Percentiles rank a stretch among this genome's conserved stretches.
phyloP scores from a whole-genome alignment of 2,797 vertebrate species.

The Thunnus albacares region DNA sequence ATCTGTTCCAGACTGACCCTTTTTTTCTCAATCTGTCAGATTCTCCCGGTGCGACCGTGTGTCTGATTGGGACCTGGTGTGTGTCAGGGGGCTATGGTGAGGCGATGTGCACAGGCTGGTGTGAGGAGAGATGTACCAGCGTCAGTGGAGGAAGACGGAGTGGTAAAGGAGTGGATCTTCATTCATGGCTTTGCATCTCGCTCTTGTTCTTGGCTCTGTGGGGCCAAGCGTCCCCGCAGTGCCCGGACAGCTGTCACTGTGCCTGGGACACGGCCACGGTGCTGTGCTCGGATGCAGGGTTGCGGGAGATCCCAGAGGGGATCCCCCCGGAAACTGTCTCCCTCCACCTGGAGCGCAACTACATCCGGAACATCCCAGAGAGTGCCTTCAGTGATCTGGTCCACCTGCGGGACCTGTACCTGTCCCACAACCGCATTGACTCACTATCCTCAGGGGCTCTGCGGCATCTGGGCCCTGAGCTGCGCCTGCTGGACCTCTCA shows the following conservation, averaged over 20 bases:
- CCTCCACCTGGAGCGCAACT: constrained; percentile 88
- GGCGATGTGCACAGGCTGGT: constrained; percentile 79
- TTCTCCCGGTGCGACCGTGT: constrained; percentile 37
- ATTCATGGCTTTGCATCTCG: constrained; percentile 58
- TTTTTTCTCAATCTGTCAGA: constrained; percentile 57
- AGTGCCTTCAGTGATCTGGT: constrained; percentile 81
- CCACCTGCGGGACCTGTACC: constrained; percentile 85
- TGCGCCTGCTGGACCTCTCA: constrained; percentile 87
- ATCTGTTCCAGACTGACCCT: constrained; percentile 49
- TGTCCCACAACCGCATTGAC: constrained; percentile 88
- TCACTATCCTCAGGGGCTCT: constrained; percentile 82
- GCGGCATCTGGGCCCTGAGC: constrained; percentile 80
- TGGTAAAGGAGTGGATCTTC: constrained; percentile 46
- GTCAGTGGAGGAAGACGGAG: constrained; percentile 38
- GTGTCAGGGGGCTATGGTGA: constrained; percentile 82
- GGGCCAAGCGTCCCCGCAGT: constrained; percentile 53
- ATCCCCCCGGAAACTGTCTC: constrained; percentile 82
- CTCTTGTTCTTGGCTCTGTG: constrained; percentile 72
- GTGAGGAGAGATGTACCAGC: constrained; percentile 71
- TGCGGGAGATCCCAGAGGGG: constrained; percentile 84
- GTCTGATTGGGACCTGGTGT: constrained; percentile 62
- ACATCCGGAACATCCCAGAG: constrained; percentile 83
- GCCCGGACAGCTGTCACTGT: constrained; percentile 80
- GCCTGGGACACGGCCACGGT: constrained; percentile 83
- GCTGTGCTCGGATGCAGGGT: constrained; percentile 80